Percentiles rank a stretch among this genome's conserved stretches.
These are phyloP conservation scores for Delphinapterus leucas DNA, from an alignment of 2,113 vertebrate species.

Conservation along the genomic window DNA sequence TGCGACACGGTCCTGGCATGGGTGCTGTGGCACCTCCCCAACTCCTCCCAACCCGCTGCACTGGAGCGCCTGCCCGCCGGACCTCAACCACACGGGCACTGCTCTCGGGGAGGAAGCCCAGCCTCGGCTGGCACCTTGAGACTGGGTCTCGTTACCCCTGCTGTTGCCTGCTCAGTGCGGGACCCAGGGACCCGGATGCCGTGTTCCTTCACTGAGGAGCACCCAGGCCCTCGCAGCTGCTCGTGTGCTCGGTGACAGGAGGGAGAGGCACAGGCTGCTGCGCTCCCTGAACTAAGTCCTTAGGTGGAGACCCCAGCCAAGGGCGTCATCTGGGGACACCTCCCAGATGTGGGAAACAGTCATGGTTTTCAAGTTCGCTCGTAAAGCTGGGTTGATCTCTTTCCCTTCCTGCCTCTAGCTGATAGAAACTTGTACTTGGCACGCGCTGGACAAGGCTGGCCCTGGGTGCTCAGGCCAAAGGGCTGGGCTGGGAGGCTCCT, in stretches of 20 bases:
- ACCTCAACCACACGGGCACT: constrained; percentile 86
- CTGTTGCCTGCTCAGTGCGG: fast-evolving
- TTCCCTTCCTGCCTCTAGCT: background rate
- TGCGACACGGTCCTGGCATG: constrained; percentile 90
- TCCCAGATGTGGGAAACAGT: fast-evolving
- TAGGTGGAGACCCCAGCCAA: background rate
- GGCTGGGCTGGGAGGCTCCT: no score
- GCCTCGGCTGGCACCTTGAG: fast-evolving
- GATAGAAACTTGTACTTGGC: fast-evolving
- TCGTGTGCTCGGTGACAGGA: fast-evolving
- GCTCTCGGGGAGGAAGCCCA: background rate
- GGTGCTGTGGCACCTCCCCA: constrained; percentile 92
- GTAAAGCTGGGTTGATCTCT: fast-evolving
- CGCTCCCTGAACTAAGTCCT: background rate
- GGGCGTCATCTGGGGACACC: fast-evolving
- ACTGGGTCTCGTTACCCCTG: fast-evolving
- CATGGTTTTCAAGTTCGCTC: fast-evolving
- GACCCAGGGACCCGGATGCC: background rate
- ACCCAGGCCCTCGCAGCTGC: background rate
- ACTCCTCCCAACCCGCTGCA: constrained; percentile 93
- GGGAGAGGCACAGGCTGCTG: fast-evolving
- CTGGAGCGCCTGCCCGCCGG: constrained; percentile 87
- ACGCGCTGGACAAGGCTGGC: fast-evolving
- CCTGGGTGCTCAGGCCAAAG: no score
- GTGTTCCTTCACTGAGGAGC: fast-evolving